Evolutionary conservation across 2,113 vertebrate genomes (phyloP), one percentile per base, ranked within the genome.

Genomic region (Nycticryphes semicollaris): DNA sequence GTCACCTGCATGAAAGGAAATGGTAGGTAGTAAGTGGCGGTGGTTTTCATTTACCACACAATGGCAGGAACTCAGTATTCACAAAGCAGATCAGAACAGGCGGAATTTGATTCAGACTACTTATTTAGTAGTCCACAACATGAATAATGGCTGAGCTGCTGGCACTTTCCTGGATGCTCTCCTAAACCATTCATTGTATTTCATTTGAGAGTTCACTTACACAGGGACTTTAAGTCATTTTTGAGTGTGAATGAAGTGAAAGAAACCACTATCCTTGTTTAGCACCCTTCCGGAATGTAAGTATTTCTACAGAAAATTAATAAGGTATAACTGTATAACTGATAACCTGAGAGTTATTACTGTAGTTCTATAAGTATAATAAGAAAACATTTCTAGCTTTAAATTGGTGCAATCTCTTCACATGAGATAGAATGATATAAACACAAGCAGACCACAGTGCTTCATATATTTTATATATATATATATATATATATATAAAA

Each of bases 391-490:
- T 68, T 68, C 47, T 37, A 37, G 35, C 7, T 68, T 22, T 30
- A 27, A 45, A 83, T 23, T 22, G 17, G 19, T 53, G 23, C 7
- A 35, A n/a, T 35, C 20, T 35, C 57, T 51, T 74, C 51, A 70
- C 21, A 7, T 39, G 30, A 45, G 13, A 39, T 15, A 33, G 24
- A 79, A 54, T 37, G 11, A 30, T 47, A 41, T 5, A 64, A 77
- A 69, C 21, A 27, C 17, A 28, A 25, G 56, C 33, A 27, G 48
- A 54, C 23, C 21, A 50, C 25, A 64, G 21, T 50, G 9, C 5
- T 20, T 9, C n/a, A 16, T 1, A 12, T 20, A 8, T 43, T 20
- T 9, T 35, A 16, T 1, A 12, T 20, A 8, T 43, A 16, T 1
- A 12, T 2, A 20, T 57, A 22, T 5, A 22, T 8, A 30, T 4